phyloP scores from a whole-genome alignment of 1,140 invertebrate genomes.

The Drosophila pseudoananassae region DNA sequence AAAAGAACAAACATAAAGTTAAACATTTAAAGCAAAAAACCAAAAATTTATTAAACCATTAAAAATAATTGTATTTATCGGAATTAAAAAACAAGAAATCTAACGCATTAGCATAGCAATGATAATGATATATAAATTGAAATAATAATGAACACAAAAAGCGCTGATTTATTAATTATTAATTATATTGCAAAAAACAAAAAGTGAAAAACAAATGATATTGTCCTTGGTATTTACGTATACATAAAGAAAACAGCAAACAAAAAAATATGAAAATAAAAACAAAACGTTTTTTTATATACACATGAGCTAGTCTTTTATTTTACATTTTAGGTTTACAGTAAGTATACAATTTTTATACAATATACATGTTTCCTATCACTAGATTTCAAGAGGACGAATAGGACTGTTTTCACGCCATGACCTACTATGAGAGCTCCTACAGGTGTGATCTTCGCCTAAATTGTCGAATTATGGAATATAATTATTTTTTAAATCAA shows the following conservation, averaged over 20 bases:
- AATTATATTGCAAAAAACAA: slow-evolving; percentile 74
- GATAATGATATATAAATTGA: slow-evolving; percentile 56
- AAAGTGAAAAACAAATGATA: slow-evolving; percentile 78
- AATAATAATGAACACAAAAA: slow-evolving; percentile 59
- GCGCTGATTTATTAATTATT: slow-evolving; percentile 81
- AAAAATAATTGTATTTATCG: slow-evolving; percentile 81
- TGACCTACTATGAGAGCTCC: too few relatives aligned
- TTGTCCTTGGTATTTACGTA: slow-evolving; percentile 83
- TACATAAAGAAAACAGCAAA: slow-evolving; percentile 69
- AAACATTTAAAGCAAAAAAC: slow-evolving; percentile 69
- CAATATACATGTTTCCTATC: too few relatives aligned
- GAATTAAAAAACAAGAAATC: slow-evolving; percentile 61
- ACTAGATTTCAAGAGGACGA: too few relatives aligned
- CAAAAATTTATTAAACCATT: slow-evolving; percentile 78
- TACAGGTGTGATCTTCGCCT: too few relatives aligned
- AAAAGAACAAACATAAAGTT: slow-evolving; percentile 73
- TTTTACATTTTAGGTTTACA: too few relatives aligned
- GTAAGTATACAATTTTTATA: too few relatives aligned
- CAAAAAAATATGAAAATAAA: slow-evolving; percentile 61
- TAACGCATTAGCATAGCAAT: slow-evolving; percentile 82
- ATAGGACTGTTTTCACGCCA: too few relatives aligned
- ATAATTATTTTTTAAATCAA: too few relatives aligned
- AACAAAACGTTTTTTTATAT: slow-evolving; percentile 79
- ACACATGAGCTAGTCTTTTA: slow-evolving; percentile 5
- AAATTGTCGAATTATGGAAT: too few relatives aligned